Evolutionary conservation across 2,888 invertebrate species (phyloP), one percentile per base, ranked within the genome.

Genomic region (Apamea anceps): DNA sequence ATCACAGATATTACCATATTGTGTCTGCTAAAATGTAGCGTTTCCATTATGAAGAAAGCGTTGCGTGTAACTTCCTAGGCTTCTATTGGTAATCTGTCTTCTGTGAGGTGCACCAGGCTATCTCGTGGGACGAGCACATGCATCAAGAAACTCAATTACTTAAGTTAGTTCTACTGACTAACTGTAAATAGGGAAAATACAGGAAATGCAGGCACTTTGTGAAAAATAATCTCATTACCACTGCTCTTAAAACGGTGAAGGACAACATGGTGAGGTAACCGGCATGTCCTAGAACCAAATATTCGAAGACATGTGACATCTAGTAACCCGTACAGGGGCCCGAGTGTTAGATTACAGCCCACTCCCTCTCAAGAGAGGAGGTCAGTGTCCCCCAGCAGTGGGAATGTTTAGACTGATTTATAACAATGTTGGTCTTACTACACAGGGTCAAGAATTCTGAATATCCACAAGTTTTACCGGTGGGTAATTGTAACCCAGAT

Each of bases 91-190:
- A 51, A 74, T 48, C 21, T 32, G n/a, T 60, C 54, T n/a, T 62
- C 63, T 48, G n/a, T 48, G 32, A 66, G 66, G 37, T 72, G 79
- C 66, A 66, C 13, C 28, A 48, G 15, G 45, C 15, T 42, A 42
- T 51, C 73, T 72, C 71, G 7, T 5, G 66, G 74, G 80, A 32
- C 45, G 15, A 68, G 37, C 18, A 21, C 66, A n/a, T 62, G 54
- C 28, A 62, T 57, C 21, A 71, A 32, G 37, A 74, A 54, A 73
- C 48, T 48, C 45, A 66, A 72, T 66, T 62, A 84, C 45, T 66
- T 48, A n/a, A 62, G 62, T 71, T 60, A 57, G 57, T 57, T 62
- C 54, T 37, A 63, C 15, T 4, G 21, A 57, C 15, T 48, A 32
- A 21, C 51, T 67, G 32, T 28, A 2, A 67, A 25, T 15, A 21